Evolutionary conservation across 2,888 invertebrate species (phyloP), one percentile per base, ranked within the genome.

Genomic region (Pandemis cinnamomeana): DNA sequence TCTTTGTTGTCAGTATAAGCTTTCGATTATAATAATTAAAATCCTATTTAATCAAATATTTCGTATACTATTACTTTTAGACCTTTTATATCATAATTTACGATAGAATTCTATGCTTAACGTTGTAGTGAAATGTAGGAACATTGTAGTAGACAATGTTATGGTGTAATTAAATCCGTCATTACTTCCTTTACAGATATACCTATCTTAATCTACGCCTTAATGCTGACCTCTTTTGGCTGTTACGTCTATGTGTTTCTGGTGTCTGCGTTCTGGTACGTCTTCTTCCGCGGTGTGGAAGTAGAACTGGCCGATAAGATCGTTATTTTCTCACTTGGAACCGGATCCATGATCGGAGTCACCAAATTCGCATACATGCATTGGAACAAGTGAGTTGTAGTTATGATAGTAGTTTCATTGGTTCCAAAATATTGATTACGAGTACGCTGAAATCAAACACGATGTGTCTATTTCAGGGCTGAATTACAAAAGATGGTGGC

Each of bases 401-500:
- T 36, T 36, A 36, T 36, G 27, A 36, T 36, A 36, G 3, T 36
- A 36, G 27, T 36, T 36, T 36, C 1, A 2, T 36, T 27, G 27
- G 27, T 27, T 27, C 27, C 44, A 44, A 44, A 7, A 8, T 44
- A 44, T 44, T 44, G 44, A 44, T 44, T 44, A 44, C 7, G 1
- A 36, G 2, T 36, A 36, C 27, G 27, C 27, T 36, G 3, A 36
- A 36, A 36, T 36, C 27, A 36, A 36, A 36, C 4, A 36, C 27
- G 27, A 36, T 36, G 20, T 51, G 11, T 6, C 48, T n/a, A 62
- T 75, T 74, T 0, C 75, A 84, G 83, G 36, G 76, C 78, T 0
- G 77, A 78, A 71, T 75, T 84, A 0, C 77, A 77, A 64, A 71
- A 76, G 13, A 79, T 86, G 5, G 73, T 83, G 0, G 75, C 79